Evolutionary conservation across 2,888 invertebrate species (phyloP).

Genomic region (Coelogynopora nodosa): DNA sequence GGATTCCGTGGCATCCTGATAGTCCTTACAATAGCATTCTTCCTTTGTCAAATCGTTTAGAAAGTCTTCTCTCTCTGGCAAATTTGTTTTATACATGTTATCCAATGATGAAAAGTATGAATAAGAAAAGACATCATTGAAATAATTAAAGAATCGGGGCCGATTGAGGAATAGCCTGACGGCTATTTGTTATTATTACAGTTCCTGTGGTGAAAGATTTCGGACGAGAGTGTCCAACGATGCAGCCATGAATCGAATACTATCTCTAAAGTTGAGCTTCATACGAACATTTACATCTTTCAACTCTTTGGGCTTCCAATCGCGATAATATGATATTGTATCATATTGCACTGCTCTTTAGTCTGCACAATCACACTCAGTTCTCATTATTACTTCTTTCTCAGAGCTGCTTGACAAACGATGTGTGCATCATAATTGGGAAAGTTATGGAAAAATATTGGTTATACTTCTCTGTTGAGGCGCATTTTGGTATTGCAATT

Average conservation of each 20-base stretch:
- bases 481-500: not conserved
- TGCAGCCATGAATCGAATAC: not conserved
- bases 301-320: not conserved
- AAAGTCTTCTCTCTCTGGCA: not conserved
- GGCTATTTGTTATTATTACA: not conserved
- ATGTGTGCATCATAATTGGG: conserved; percentile 26
- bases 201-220: not conserved
- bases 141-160: not conserved
- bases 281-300: not conserved
- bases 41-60: not conserved
- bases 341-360: not conserved
- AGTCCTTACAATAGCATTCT: not conserved
- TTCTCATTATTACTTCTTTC: conserved; percentile 31
- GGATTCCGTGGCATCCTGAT: conserved; percentile 48
- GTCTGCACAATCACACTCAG: conserved; percentile 34
- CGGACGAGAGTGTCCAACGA: not conserved
- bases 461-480: not conserved
- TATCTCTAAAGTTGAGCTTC: not conserved
- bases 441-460: conserved; percentile 38
- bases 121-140: not conserved
- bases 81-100: not conserved
- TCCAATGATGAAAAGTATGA: not conserved
- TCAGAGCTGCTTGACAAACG: not conserved
- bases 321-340: not conserved
- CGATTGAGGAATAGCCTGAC: not conserved